Percentiles rank a stretch among this genome's conserved stretches.
Evolutionary conservation across 2,888 invertebrate genomes (phyloP).

Genomic region (Xestoiulus laeticollis): DNA sequence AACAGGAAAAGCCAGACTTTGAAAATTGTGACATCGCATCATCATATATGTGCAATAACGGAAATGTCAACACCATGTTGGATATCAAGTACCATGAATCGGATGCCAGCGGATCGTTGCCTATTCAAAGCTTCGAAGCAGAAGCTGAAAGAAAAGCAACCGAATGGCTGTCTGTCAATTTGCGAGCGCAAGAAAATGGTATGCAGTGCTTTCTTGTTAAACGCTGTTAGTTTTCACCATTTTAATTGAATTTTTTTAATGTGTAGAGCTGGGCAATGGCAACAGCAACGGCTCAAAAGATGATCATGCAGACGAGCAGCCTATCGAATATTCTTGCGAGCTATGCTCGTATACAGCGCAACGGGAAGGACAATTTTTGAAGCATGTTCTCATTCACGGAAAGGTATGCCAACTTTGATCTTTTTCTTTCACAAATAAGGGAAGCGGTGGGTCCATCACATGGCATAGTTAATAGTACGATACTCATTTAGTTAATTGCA

Average conservation of each 20-base stretch:
- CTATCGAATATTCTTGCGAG: constrained; percentile 63
- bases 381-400: constrained; percentile 63
- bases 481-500: background rate
- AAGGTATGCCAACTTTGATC: constrained; percentile 58
- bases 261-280: background rate
- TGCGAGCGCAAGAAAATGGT: background rate
- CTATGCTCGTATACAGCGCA: constrained; percentile 66
- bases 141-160: constrained; percentile 40
- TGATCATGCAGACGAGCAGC: background rate
- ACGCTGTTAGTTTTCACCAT: no score
- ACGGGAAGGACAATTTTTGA: constrained; percentile 64
- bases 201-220: background rate
- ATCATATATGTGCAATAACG: background rate
- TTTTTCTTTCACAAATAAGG: no score
- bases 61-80: background rate
- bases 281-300: background rate
- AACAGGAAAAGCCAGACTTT: background rate
- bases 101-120: background rate
- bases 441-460: no score
- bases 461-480: background rate
- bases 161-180: background rate
- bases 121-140: background rate
- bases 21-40: background rate
- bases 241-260: background rate
- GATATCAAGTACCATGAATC: background rate